Evolutionary conservation across 1,140 invertebrate species (phyloP), one percentile per base, ranked within the genome.

Genomic region (Metopolophium dirhodum): DNA sequence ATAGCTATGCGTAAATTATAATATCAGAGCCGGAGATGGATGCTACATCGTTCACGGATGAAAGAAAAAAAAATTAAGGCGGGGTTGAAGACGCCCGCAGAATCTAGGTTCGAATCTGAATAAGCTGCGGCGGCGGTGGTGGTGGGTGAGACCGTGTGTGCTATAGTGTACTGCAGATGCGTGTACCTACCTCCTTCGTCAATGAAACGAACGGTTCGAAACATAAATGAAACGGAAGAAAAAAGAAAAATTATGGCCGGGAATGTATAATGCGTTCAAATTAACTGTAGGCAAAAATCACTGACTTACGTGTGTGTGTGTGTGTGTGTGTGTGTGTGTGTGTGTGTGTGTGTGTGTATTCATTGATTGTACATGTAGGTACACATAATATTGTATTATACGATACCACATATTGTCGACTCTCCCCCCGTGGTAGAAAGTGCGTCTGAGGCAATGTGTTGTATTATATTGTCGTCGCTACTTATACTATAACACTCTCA

Each of bases 101-200:
- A 91, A 91, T 77, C 18, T 83, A 91, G 90, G 90, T 91, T 26
- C 90, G 35, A 91, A 91, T 82, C 68, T 91, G 68, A 91, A 91
- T 91, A 91, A 41, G 35, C 18, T 30, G 35, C 18, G 61, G 30
- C 61, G n/a, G 61, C 2, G 9, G 57, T 4, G 61, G 11, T 0
- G 61, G 61, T n/a, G 61, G 61, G 61, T 77, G n/a, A 18, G 61
- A 77, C 51, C 22, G 20, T 7, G 51, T 23, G 20, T 22, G 51
- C 51, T 54, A 49, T 49, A 22, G 51, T 54, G 20, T 54, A n/a
- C n/a, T n/a, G 51, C 9, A 54, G 51, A 54, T 54, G 51, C 14
- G 61, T n/a, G 6, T 61, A 30, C 57, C 57, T 22, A 54, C n/a
- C 61, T n/a, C 30, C 61, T 77, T 11, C 61, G 61, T 68, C 61